Percentiles rank a stretch among this genome's conserved stretches.
Conservation (phyloP, 2,888 invertebrate species). For the Polymixis flavicincta region DNA sequence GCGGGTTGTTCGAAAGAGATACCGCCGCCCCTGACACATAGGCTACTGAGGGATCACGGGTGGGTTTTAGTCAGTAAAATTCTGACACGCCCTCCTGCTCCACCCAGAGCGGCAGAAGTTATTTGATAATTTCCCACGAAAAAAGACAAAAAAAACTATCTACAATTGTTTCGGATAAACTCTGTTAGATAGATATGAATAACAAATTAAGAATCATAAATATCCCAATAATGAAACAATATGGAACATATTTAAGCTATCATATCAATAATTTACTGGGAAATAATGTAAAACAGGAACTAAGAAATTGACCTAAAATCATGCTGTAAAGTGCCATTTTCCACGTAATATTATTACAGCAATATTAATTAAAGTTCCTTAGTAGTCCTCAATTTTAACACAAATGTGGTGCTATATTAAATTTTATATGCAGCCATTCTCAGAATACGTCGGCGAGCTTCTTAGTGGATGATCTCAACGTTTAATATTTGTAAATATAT, state of each 20-base stretch:
- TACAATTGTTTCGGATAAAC: background rate
- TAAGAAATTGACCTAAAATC: conserved; percentile 28
- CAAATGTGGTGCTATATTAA: conserved; percentile 45
- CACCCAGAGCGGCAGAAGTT: no score
- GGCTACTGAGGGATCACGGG: no score
- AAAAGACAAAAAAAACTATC: no score
- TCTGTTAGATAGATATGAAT: background rate
- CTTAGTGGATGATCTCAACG: conserved; percentile 72
- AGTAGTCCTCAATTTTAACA: conserved; percentile 50
- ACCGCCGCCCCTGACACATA: no score
- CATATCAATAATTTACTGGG: background rate
- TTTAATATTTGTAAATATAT: conserved; percentile 61
- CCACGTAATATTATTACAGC: conserved; percentile 6
- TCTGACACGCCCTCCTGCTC: no score
- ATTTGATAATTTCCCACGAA: no score
- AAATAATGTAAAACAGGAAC: conserved; percentile 9
- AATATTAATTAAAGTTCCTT: conserved; percentile 36
- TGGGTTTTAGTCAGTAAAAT: no score
- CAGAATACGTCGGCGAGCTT: conserved; percentile 65
- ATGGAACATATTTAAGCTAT: background rate
- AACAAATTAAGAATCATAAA: background rate
- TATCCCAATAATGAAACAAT: background rate
- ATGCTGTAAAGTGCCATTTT: background rate
- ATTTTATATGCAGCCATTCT: conserved; percentile 57
- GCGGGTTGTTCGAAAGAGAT: no score